phyloP scores from a whole-genome alignment of 2,113 vertebrate species.

The Madoqua kirkii region DNA sequence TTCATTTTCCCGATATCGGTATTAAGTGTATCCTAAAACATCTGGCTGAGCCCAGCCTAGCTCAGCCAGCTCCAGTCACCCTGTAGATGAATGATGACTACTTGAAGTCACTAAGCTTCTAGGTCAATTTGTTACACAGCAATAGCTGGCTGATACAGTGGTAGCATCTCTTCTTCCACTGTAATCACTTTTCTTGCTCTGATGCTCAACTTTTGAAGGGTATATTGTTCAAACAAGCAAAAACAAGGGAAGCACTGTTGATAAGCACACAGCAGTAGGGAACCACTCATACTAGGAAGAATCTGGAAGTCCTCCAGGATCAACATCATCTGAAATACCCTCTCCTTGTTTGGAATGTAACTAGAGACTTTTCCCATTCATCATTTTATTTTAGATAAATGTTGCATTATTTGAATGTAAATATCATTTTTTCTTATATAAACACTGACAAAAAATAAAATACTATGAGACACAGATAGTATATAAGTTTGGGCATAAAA shows the following conservation, averaged over 20 bases:
- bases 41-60: not conserved
- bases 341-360: not conserved
- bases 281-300: rapidly evolving
- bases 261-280: rapidly evolving
- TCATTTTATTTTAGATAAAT: not conserved
- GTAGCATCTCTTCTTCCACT: not conserved
- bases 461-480: not conserved
- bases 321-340: not conserved
- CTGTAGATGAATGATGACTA: not conserved
- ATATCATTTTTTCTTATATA: not conserved
- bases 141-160: not conserved
- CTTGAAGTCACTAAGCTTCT: not conserved
- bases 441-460: not conserved
- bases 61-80: not conserved
- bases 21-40: not conserved
- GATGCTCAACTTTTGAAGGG: not conserved
- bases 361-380: not conserved
- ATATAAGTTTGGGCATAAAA: not conserved
- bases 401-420: not conserved
- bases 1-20: not conserved
- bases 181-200: not conserved
- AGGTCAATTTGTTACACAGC: not conserved
- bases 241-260: not conserved
- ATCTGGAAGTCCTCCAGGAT: not conserved
- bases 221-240: not conserved